phyloP scores from a whole-genome alignment of 2,113 vertebrate genomes.

The Syngnathus typhle region DNA sequence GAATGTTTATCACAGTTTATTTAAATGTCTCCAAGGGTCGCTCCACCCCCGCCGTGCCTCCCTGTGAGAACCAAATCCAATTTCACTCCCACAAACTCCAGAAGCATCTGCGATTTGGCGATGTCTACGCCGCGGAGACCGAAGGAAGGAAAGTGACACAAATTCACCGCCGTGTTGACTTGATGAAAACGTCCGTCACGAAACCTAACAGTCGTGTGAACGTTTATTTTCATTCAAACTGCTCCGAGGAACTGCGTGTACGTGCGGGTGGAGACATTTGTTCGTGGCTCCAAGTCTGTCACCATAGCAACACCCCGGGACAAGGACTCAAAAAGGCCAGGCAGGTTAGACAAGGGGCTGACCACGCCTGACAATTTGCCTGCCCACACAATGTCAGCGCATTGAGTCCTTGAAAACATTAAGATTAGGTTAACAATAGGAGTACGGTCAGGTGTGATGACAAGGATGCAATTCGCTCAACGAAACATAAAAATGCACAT shows the following conservation, averaged over 20 bases:
- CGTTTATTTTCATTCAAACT: constrained; percentile 18
- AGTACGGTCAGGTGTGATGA: constrained; percentile 40
- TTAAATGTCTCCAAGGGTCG: constrained; percentile 10
- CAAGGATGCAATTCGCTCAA: constrained; percentile 35
- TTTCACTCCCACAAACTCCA: constrained; percentile 17
- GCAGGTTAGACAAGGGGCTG: constrained; percentile 51
- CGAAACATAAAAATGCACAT: constrained; percentile 28
- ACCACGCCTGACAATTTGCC: constrained; percentile 60
- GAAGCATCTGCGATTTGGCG: not conserved
- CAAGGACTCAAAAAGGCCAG: constrained; percentile 47
- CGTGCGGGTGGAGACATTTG: constrained; percentile 14
- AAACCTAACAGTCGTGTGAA: constrained; percentile 24
- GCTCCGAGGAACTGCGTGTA: constrained; percentile 15
- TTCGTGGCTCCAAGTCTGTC: constrained; percentile 58
- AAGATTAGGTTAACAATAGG: constrained; percentile 43
- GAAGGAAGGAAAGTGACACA: constrained; percentile 20
- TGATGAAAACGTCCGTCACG: constrained; percentile 34
- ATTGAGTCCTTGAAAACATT: constrained; percentile 33
- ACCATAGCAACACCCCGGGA: constrained; percentile 59
- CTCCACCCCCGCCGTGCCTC: not conserved
- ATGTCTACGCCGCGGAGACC: constrained; percentile 1
- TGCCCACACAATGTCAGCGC: constrained; percentile 26
- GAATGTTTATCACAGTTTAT: constrained; percentile 16
- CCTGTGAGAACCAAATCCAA: constrained; percentile 34
- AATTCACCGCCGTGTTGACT: constrained; percentile 25